phyloP scores from a whole-genome alignment of 2,113 vertebrate species.

The Myxocyprinus asiaticus region DNA sequence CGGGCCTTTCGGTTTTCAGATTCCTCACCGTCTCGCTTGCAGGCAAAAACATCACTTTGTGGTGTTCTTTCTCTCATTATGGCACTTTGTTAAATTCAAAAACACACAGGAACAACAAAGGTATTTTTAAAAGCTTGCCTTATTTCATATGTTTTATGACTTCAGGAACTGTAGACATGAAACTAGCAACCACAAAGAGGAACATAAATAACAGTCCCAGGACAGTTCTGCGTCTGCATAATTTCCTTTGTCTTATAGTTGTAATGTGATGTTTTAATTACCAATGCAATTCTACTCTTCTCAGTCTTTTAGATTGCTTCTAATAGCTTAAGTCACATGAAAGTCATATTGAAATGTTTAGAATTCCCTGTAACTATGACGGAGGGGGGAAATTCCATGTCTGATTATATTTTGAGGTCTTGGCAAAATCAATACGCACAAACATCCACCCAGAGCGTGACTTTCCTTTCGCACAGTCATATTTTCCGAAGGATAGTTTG shows the following conservation, averaged over 20 bases:
- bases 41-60: conserved; percentile 59
- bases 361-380: too few relatives aligned
- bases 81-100: conserved; percentile 77
- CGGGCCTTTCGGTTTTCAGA: conserved; percentile 60
- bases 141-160: conserved; percentile 61
- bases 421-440: background rate
- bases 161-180: conserved; percentile 55
- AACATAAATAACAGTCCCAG: conserved; percentile 56
- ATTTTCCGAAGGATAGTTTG: conserved; percentile 28
- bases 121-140: conserved; percentile 69
- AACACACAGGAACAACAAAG: conserved; percentile 80
- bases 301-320: too few relatives aligned
- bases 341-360: too few relatives aligned
- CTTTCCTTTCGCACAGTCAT: conserved; percentile 2
- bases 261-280: too few relatives aligned
- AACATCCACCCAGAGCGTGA: background rate
- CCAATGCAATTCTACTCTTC: too few relatives aligned
- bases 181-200: conserved; percentile 71
- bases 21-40: conserved; percentile 64
- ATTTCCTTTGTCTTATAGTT: background rate
- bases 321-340: too few relatives aligned
- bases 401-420: conserved; percentile 10
- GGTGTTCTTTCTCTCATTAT: conserved; percentile 76
- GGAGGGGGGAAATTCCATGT: too few relatives aligned
- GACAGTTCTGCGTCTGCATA: background rate